Evolutionary conservation across 2,113 vertebrate species (phyloP), one percentile per base, ranked within the genome.

Genomic region (Balaenoptera acutorostrata): DNA sequence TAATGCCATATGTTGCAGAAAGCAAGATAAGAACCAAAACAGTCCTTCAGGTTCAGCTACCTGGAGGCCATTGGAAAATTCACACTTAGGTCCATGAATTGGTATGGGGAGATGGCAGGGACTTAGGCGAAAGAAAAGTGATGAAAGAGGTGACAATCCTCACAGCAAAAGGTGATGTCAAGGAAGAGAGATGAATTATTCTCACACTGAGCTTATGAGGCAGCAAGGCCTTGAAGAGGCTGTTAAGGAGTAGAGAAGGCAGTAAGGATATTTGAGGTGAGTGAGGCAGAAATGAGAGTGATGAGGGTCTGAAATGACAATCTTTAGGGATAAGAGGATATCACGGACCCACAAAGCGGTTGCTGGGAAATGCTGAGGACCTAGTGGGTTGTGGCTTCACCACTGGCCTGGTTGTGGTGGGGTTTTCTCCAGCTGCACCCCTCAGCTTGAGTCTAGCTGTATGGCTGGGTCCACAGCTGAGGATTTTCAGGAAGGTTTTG

Each of bases 11-110:
- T 49, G 13, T 12, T 87, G 13, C 23, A 92, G 31, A 86, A 85
- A 88, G 71, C 14, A 96, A 87, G 52, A 36, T 15, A 59, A 89
- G 61, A 77, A 88, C 80, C 63, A 59, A 36, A 90, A 68, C 69
- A 15, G 7, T 44, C 21, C 72, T 78, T 61, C 29, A 29, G 20
- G 2, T 71, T 92, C 39, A 55, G 25, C 20, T 61, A 83, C 25
- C 41, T 61, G 55, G 21, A 52, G 20, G 46, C 31, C 55, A 63
- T 0, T 68, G n/a, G 63, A 82, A 20, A 87, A 61, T 46, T 44
- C 85, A 92, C 18, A 6, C 36, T 13, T 66, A 46, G 44, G 78
- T 72, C 72, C 44, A 31, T 74, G 5, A 87, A 69, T 20, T 68
- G 5, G 14, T 55, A 29, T 27, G 18, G 21, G 25, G 31, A 92